Percentiles rank a stretch among this genome's conserved stretches.
Conservation (phyloP, 2,888 invertebrate species). For the Conus canariensis region DNA sequence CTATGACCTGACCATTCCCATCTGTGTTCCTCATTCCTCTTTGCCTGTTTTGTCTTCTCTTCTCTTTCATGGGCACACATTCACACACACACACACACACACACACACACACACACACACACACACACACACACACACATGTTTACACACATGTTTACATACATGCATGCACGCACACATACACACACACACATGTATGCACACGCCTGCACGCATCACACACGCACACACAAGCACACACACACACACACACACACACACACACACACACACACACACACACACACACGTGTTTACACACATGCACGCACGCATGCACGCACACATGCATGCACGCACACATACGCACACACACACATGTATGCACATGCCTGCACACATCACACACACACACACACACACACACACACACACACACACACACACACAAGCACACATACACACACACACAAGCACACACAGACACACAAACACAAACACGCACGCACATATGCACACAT, state of each 20-base stretch:
- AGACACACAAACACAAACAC: background rate
- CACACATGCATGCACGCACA: background rate
- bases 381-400: background rate
- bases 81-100: background rate
- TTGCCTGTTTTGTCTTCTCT: background rate
- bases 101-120: constrained; percentile 5
- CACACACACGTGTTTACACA: background rate
- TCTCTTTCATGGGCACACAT: background rate
- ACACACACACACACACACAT: background rate
- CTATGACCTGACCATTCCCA: too few species aligned
- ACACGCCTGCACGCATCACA: background rate
- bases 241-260: background rate
- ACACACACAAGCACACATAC: background rate
- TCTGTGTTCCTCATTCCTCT: too few species aligned
- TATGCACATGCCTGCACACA: too few species aligned
- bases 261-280: background rate
- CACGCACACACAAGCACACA: background rate
- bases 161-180: background rate
- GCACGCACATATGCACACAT: too few species aligned
- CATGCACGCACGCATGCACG: background rate
- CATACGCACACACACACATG: background rate
- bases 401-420: background rate
- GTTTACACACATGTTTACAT: background rate
- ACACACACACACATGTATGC: background rate
- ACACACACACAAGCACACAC: background rate